Evolutionary conservation across 2,797 vertebrate species (phyloP), one percentile per base, ranked within the genome.

Genomic region (Enteromius viviparus): DNA sequence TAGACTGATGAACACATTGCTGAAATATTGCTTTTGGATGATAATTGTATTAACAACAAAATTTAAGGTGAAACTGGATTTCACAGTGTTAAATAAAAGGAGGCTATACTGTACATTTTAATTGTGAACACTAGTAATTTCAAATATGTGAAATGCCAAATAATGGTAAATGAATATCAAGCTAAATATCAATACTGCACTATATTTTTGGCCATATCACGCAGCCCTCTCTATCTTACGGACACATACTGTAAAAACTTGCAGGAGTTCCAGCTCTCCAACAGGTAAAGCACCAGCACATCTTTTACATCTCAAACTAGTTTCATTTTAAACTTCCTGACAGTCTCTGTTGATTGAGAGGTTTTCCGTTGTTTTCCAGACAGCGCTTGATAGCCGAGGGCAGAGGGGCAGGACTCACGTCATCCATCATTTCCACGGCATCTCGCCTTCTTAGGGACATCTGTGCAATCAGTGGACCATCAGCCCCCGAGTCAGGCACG

Each of bases 391-490:
- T 81, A 85, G 84, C 80, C 23, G 69, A 84, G 88, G 84, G 82
- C 81, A 82, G 86, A 84, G 86, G 86, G 84, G 84, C 84, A 80
- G 78, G 82, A 85, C 87, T 85, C 72, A 88, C 76, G 90, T 91
- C 95, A 95, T 96, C 93, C 91, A 96, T 96, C 95, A 95, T 93
- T 92, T 91, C 88, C 87, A 87, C 82, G 0, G 78, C 83, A 92
- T 89, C 92, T 86, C 89, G 87, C 90, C 87, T 84, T 74, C 42
- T 79, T 79, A 91, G 80, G 94, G 93, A 95, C 94, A 94, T 91
- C 94, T 85, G 94, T 85, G 95, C 95, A 94, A 95, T 95, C 95
- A 95, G 94, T 84, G 15, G 84, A 88, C n/a, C 91, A 94, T 94
- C 94, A 94, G 92, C 91, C 90, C 91, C 86, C n/a, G 90, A 92